Base-by-base conservation (phyloP, 2,113 vertebrate species). In the Limanda limanda region DNA sequence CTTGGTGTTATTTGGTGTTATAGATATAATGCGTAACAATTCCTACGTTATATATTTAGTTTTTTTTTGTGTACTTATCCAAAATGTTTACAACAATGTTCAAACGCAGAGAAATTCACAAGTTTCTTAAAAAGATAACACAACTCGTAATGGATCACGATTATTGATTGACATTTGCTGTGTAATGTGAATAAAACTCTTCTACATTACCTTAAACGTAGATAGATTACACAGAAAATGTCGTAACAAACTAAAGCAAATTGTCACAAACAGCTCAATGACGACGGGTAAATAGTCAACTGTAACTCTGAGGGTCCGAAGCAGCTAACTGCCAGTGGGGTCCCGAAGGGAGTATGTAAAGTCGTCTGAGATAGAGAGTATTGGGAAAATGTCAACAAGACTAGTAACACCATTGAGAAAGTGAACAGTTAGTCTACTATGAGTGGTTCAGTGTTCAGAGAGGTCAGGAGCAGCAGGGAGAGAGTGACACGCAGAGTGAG, bases 171-270 rank as follows among this genome's bases (percentile, higher is more conserved):
- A 1, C 31, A 35, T 35, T 35, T 35, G 31, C 31, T 35, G 31
- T 9, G 31, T 35, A 35, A 8, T 0, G 59, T 63, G 27, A 74
- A 77, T 65, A 54, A 35, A 35, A 35, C 6, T 35, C 31, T 35
- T 7, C 7, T 8, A 35, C 31, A 35, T 35, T 35, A 35, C 31
- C 31, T 35, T 35, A 8, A 35, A 35, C 7, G 8, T 35, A n/a
- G 31, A 35, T n/a, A 35, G 31, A 27, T 27, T 0, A 27, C 27
- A 27, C 27, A 61, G 65, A 74, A 79, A 71, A 62, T 63, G 17
- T 56, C 65, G 24, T 27, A 68, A 60, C 77, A 68, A 79, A 67
- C 55, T 63, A 60, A 76, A 63, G 42, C 56, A 63, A 27, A 25
- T 21, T 31, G 57, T 83, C 54, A 59, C 63, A 47, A 47, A 17